A percentile compares a stretch with the other conserved stretches of the same genome.
Evolutionary conservation across 1,140 invertebrate genomes (phyloP).

Genomic region (Elymnias hypermnestra): DNA sequence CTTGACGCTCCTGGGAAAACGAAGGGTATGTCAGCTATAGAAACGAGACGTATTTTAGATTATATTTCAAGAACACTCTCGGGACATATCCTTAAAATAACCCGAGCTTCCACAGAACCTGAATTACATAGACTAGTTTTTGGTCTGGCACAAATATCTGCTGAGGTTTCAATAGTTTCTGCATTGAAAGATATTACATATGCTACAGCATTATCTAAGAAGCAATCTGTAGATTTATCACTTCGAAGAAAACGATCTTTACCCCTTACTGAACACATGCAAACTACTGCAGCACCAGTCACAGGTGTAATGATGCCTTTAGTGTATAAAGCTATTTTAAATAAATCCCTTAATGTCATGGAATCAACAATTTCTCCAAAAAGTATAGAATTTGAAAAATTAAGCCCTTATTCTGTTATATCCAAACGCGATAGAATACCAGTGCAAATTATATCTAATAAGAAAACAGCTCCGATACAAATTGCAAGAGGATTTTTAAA

Average conservation of each 20-base stretch:
- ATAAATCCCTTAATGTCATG: conserved; percentile 28
- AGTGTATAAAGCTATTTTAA: conserved; percentile 43
- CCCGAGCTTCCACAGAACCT: conserved; percentile 57
- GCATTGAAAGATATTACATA: conserved; percentile 66
- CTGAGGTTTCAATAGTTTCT: conserved; percentile 64
- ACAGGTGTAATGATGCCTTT: conserved; percentile 21
- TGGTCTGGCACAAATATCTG: conserved; percentile 61
- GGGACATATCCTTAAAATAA: conserved; percentile 55
- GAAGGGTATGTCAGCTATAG: conserved; percentile 64
- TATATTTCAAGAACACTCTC: conserved; percentile 64
- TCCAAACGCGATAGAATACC: conserved; percentile 32
- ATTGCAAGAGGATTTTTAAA: conserved; percentile 56
- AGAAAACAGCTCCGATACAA: conserved; percentile 9
- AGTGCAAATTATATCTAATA: conserved; percentile 35
- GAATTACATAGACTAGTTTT: conserved; percentile 63
- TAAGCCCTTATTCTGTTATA: conserved; percentile 44
- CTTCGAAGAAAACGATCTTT: conserved; percentile 52
- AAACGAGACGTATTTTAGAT: conserved; percentile 63
- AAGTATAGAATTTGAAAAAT: conserved; percentile 14
- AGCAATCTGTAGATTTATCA: conserved; percentile 61
- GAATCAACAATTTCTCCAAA: conserved; percentile 4
- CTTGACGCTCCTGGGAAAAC: conserved; percentile 58
- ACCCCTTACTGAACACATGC: conserved; percentile 10
- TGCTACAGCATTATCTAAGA: conserved; percentile 56
- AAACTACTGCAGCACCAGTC: conserved; percentile 17